Conservation (phyloP, 2,888 invertebrate genomes). For the Hirudinaria manillensis region DNA sequence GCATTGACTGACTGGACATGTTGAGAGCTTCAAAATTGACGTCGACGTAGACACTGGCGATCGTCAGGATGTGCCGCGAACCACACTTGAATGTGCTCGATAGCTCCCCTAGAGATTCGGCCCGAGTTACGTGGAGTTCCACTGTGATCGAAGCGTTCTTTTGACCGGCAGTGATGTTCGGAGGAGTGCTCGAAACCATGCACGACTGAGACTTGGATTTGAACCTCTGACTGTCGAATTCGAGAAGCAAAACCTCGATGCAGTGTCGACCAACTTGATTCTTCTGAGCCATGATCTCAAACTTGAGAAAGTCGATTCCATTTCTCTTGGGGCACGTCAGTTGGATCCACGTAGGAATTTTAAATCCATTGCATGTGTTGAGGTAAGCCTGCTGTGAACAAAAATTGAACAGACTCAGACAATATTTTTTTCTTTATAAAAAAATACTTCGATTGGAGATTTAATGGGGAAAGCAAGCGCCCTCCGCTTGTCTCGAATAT, state of each 20-base stretch:
- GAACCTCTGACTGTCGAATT: background rate
- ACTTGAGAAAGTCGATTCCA: background rate
- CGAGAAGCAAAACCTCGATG: constrained; percentile 7
- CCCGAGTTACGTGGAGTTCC: background rate
- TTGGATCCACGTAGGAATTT: constrained; percentile 15
- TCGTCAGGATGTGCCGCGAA: background rate
- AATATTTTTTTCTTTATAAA: too few species aligned
- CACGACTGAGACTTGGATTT: background rate
- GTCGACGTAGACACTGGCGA: background rate
- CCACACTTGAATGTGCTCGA: background rate
- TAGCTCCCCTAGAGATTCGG: background rate
- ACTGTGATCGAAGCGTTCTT: background rate
- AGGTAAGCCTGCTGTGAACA: background rate
- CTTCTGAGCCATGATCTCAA: background rate
- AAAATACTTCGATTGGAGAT: too few species aligned
- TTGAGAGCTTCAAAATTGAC: constrained; percentile 11
- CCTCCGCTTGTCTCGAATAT: too few species aligned
- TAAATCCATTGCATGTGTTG: background rate
- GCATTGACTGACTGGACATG: background rate
- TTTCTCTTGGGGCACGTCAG: constrained; percentile 14
- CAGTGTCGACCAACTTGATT: constrained; percentile 1
- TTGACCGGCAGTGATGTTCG: background rate
- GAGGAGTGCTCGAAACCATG: background rate
- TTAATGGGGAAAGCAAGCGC: too few species aligned
- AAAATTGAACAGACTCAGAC: too few species aligned